Evolutionary conservation across 1,140 invertebrate species (phyloP).

Genomic region (Paramacrobiotus metropolitanus): DNA sequence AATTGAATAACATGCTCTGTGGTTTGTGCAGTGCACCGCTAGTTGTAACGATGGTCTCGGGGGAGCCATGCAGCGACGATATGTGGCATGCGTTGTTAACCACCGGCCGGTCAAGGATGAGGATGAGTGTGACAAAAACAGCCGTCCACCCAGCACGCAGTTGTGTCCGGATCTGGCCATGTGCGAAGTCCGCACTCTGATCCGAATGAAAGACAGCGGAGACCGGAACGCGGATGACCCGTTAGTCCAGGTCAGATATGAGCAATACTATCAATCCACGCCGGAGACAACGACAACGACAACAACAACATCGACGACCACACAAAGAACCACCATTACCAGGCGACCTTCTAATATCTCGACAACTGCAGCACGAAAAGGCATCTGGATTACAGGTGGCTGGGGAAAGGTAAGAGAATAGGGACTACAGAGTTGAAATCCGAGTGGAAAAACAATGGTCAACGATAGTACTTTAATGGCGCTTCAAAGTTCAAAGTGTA

Average conservation of each 20-base stretch:
- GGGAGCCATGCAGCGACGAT: conserved; percentile 29
- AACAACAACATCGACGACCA: not conserved
- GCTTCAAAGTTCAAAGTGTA: no score
- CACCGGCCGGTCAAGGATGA: not conserved
- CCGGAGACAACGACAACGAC: not conserved
- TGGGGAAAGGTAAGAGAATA: no score
- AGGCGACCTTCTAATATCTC: conserved; percentile 4
- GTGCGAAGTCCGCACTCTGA: not conserved
- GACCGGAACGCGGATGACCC: conserved; percentile 16
- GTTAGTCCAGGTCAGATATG: conserved; percentile 21
- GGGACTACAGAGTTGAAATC: no score
- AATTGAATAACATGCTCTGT: no score
- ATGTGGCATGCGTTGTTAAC: conserved; percentile 28
- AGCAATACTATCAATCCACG: conserved; percentile 16
- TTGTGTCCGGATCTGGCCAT: conserved; percentile 10
- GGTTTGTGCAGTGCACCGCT: not conserved
- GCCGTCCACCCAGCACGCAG: conserved; percentile 13
- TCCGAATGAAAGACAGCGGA: not conserved
- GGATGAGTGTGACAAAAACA: conserved; percentile 15
- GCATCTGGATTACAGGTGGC: not conserved
- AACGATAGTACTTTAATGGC: no score
- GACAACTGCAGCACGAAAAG: conserved; percentile 1
- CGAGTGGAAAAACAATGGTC: no score
- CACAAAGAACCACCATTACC: not conserved
- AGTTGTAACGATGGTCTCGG: conserved; percentile 14